A percentile compares a stretch with the other conserved stretches of the same genome.
Conservation (phyloP, 2,888 invertebrate species). For the Andrena chrysosceles region DNA sequence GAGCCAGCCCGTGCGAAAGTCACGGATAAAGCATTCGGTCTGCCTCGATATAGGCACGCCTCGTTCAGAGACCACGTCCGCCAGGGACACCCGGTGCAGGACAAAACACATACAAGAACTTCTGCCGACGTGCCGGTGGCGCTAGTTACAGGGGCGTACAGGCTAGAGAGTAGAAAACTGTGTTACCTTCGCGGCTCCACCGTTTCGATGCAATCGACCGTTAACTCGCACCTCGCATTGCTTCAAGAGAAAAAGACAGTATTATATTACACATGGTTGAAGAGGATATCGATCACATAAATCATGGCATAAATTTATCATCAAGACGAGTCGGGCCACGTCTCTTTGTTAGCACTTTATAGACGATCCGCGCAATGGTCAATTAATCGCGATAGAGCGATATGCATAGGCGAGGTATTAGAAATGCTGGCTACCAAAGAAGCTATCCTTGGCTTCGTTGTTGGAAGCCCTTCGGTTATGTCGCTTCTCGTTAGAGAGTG, state of each 20-base stretch:
- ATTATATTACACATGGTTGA: conserved; percentile 68
- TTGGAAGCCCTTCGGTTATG: conserved; percentile 63
- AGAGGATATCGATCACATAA: background rate
- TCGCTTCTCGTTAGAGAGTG: conserved; percentile 25
- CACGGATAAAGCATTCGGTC: conserved; percentile 5
- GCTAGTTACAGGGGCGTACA: conserved; percentile 75
- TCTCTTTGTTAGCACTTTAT: background rate
- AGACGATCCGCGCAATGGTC: background rate
- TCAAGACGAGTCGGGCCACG: background rate
- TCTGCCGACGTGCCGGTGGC: conserved; percentile 71
- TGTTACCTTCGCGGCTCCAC: conserved; percentile 83
- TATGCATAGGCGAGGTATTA: background rate
- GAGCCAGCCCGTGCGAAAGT: background rate
- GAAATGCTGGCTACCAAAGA: conserved; percentile 28
- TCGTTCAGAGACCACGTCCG: conserved; percentile 11
- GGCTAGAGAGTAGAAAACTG: conserved; percentile 70
- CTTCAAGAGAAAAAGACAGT: conserved; percentile 78
- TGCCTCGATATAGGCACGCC: conserved; percentile 19
- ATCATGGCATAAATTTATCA: background rate
- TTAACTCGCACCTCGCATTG: conserved; percentile 80
- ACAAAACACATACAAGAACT: conserved; percentile 10
- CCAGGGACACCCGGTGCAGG: conserved; percentile 6
- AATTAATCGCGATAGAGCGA: background rate
- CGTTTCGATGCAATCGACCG: conserved; percentile 77
- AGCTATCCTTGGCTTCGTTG: conserved; percentile 74